Percentiles rank a stretch among this genome's conserved stretches.
Evolutionary conservation across 2,888 invertebrate species (phyloP).

Genomic region (Bruchidius siliquastri): DNA sequence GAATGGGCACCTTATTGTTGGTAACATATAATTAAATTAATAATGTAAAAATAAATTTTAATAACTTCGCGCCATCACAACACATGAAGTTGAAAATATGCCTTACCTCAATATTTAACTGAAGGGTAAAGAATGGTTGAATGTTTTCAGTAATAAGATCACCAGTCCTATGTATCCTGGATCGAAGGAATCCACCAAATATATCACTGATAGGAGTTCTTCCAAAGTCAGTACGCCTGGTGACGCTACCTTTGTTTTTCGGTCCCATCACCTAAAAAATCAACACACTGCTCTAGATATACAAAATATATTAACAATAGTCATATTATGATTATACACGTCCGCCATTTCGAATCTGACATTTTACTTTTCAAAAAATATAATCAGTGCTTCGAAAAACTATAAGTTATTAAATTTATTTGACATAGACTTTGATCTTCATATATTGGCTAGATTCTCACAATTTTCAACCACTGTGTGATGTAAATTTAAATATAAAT

Average conservation of each 20-base stretch:
- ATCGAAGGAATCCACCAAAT: constrained; percentile 86
- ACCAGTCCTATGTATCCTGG: constrained; percentile 70
- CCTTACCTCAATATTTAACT: constrained; percentile 86
- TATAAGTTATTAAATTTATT: too few relatives aligned
- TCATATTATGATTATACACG: too few relatives aligned
- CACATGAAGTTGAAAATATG: neutral
- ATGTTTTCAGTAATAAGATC: constrained; percentile 83
- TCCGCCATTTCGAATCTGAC: too few relatives aligned
- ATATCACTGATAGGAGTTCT: constrained; percentile 89
- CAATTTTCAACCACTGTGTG: too few relatives aligned
- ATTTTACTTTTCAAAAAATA: too few relatives aligned
- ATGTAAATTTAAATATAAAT: too few relatives aligned
- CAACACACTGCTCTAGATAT: neutral
- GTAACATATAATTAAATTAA: too few relatives aligned
- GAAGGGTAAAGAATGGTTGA: constrained; percentile 93
- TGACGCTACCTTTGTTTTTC: constrained; percentile 82
- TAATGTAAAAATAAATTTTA: constrained; percentile 12
- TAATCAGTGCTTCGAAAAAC: too few relatives aligned
- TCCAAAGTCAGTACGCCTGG: constrained; percentile 75
- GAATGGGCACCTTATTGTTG: too few relatives aligned
- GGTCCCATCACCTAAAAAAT: constrained; percentile 70
- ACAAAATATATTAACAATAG: too few relatives aligned
- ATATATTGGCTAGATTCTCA: neutral
- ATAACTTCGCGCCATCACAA: neutral
- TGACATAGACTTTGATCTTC: too few relatives aligned